Evolutionary conservation across 1,140 invertebrate genomes (phyloP), one percentile per base, ranked within the genome.

Genomic region (Conus ventricosus): DNA sequence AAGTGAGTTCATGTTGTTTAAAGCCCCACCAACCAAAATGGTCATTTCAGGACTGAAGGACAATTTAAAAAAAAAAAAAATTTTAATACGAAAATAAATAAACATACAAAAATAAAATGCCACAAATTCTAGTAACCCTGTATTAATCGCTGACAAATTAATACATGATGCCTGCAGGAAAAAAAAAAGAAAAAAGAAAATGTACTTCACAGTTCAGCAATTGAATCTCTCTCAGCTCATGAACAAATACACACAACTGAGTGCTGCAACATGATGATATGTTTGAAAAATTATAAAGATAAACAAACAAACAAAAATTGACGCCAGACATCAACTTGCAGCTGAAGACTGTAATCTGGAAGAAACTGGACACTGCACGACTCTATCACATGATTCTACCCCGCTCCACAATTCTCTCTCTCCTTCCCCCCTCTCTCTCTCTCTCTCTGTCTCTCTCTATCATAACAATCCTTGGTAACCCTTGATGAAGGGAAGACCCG

Each of bases 401-500:
- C 39, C 39, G 3, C 39, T 39, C 39, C 39, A 3, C 39, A 39
- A 75, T 7, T 39, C 76, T 78, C 76, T 78, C 76, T 39, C 76
- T 39, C 76, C 20, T 6, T 39, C 71, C 23, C n/a, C 23, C 71
- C n/a, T 2, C 1, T 25, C 39, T 75, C 4, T 4, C 8, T 78
- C 25, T 78, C 25, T 39, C 25, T 78, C 76, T 78, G 4, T 78
- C 0, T 78, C 76, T 78, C 76, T 78, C 39, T 89, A 89, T 94
- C 90, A 94, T n/a, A 92, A 91, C 83, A 94, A 92, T 60, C 95
- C 90, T 91, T 93, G 94, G 94, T 93, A 95, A 0, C 96, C 99
- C 89, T 96, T 95, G 87, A 99, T 99, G 94, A 98, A 98, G 15
- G 99, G 99, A 90, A 99, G 95, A 4, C 99, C 99, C 57, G 98